Evolutionary conservation across 2,888 invertebrate species (phyloP).

Genomic region (Agrypnus murinus): DNA sequence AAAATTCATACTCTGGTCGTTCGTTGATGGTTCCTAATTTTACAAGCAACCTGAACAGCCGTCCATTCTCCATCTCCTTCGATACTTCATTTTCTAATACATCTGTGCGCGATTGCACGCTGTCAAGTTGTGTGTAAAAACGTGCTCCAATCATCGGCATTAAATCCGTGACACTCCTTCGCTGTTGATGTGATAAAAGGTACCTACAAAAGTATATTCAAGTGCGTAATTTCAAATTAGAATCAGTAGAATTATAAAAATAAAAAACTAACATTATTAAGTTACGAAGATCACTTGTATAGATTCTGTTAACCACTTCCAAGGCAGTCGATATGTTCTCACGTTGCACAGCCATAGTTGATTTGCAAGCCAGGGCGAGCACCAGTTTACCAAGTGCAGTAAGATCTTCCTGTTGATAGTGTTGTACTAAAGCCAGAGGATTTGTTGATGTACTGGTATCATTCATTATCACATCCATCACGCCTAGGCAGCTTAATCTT

Average conservation of each 20-base stretch:
- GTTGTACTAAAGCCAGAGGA: conserved; percentile 79
- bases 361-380: conserved; percentile 94
- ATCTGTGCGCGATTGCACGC: conserved; percentile 90
- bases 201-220: no score
- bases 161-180: conserved; percentile 92
- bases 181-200: conserved; percentile 79
- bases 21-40: conserved; percentile 97
- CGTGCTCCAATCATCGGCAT: conserved; percentile 99
- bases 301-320: conserved; percentile 91
- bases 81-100: conserved; percentile 92
- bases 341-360: conserved; percentile 88
- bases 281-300: conserved; percentile 95
- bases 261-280: conserved; percentile 92
- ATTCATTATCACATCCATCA: conserved; percentile 86
- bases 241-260: no score
- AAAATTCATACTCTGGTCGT: conserved; percentile 86
- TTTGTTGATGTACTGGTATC: conserved; percentile 78
- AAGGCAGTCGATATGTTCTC: conserved; percentile 92
- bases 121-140: conserved; percentile 97
- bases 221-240: neutral
- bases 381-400: conserved; percentile 93
- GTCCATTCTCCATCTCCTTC: conserved; percentile 95
- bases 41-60: conserved; percentile 91
- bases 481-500: conserved; percentile 86
- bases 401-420: conserved; percentile 93